Conservation (phyloP, 2,888 invertebrate genomes). For the Tanypteryx hageni region DNA sequence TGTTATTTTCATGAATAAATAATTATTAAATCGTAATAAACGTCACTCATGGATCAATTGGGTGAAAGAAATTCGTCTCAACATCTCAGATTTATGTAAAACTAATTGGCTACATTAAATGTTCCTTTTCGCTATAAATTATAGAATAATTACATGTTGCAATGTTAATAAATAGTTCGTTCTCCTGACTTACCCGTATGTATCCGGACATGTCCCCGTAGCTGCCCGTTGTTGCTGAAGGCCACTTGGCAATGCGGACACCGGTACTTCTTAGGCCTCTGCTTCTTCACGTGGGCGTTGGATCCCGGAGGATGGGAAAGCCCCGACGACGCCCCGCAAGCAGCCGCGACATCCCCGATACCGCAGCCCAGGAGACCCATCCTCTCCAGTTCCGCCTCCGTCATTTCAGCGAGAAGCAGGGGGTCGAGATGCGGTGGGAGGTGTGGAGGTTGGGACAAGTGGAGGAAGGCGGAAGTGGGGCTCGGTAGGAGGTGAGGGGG, state of each 20-base stretch:
- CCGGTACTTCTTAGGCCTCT: slow-evolving; percentile 74
- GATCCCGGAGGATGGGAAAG: not conserved
- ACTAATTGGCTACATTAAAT: too few species aligned
- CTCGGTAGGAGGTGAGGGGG: not conserved
- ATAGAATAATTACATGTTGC: not conserved
- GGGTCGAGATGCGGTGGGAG: slow-evolving; percentile 44
- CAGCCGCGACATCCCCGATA: not conserved
- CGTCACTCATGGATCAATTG: too few species aligned
- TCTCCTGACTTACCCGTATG: slow-evolving; percentile 83
- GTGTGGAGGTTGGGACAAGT: not conserved
- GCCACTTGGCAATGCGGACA: slow-evolving; percentile 89
- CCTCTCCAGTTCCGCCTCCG: slow-evolving; percentile 40
- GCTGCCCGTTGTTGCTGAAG: slow-evolving; percentile 95
- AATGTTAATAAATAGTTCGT: not conserved
- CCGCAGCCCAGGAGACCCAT: slow-evolving; percentile 39
- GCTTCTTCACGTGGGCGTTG: slow-evolving; percentile 69
- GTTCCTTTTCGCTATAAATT: slow-evolving; percentile 47
- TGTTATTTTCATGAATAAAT: too few species aligned
- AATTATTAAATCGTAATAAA: too few species aligned
- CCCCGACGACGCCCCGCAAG: slow-evolving; percentile 27
- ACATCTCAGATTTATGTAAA: too few species aligned
- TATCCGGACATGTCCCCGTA: slow-evolving; percentile 93
- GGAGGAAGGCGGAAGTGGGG: not conserved
- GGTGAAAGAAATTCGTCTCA: too few species aligned
- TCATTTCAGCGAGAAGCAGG: slow-evolving; percentile 45